Conservation (phyloP, 2,888 invertebrate species). For the Polymixis flavicincta region DNA sequence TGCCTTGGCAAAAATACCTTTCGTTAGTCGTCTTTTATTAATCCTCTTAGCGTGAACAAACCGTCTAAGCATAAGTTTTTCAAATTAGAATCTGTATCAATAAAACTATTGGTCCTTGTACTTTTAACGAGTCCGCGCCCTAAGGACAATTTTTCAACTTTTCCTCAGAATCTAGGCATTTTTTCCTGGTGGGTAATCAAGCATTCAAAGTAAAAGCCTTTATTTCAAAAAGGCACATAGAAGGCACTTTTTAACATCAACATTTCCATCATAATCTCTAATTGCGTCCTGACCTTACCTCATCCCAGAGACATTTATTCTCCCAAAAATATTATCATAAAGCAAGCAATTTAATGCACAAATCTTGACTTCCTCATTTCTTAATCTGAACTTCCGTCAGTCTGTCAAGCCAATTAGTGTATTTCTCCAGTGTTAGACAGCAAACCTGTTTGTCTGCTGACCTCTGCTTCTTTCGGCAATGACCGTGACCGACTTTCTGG, state of each 20-base stretch:
- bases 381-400: conserved; percentile 28
- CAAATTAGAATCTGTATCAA: background rate
- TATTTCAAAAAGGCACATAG: no score
- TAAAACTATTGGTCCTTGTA: background rate
- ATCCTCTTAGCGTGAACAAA: no score
- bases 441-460: conserved; percentile 43
- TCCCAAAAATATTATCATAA: conserved; percentile 12
- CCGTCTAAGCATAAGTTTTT: background rate
- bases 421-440: conserved; percentile 11
- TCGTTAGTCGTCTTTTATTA: no score
- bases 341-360: conserved; percentile 18
- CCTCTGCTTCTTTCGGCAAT: conserved; percentile 46
- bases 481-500: conserved; percentile 48
- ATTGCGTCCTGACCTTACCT: background rate
- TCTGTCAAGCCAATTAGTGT: conserved; percentile 3
- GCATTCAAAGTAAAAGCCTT: background rate
- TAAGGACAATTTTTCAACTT: background rate
- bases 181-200: background rate
- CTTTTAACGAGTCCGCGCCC: background rate
- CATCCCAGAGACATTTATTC: background rate
- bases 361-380: conserved; percentile 40
- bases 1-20: no score
- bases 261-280: background rate
- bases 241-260: no score
- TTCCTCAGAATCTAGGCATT: background rate